Conservation (phyloP, 2,797 vertebrate species). For the Pipistrellus pygmaeus region DNA sequence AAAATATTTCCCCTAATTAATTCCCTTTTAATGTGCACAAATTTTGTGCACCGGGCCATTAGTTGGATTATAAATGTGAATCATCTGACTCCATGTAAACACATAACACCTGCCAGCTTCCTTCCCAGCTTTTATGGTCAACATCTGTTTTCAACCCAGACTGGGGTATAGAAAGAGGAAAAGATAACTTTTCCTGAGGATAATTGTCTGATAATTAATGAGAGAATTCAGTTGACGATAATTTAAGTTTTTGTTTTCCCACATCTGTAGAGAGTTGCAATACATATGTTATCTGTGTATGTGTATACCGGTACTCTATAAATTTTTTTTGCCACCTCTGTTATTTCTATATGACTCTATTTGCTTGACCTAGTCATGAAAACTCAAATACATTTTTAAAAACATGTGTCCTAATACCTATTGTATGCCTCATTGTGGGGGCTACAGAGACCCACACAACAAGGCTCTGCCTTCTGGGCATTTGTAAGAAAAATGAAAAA, state of each 20-base stretch:
- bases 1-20: no score
- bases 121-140: not conserved
- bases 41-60: no score
- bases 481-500: not conserved
- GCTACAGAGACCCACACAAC: not conserved
- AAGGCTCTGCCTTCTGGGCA: not conserved
- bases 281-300: not conserved
- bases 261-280: slow-evolving; percentile 8
- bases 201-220: slow-evolving; percentile 21
- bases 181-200: not conserved
- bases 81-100: not conserved
- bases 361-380: slow-evolving; percentile 30
- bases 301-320: not conserved
- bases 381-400: slow-evolving; percentile 2
- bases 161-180: not conserved
- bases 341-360: not conserved
- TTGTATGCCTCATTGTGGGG: not conserved
- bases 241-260: slow-evolving; percentile 38
- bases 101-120: not conserved
- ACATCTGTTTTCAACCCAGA: not conserved
- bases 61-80: not conserved
- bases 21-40: no score
- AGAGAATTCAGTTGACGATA: slow-evolving; percentile 51
- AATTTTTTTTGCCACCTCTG: not conserved
- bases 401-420: not conserved